A percentile compares a stretch with the other conserved stretches of the same genome.
phyloP scores from a whole-genome alignment of 2,113 vertebrate genomes.

The Poeciliopsis occidentalis region DNA sequence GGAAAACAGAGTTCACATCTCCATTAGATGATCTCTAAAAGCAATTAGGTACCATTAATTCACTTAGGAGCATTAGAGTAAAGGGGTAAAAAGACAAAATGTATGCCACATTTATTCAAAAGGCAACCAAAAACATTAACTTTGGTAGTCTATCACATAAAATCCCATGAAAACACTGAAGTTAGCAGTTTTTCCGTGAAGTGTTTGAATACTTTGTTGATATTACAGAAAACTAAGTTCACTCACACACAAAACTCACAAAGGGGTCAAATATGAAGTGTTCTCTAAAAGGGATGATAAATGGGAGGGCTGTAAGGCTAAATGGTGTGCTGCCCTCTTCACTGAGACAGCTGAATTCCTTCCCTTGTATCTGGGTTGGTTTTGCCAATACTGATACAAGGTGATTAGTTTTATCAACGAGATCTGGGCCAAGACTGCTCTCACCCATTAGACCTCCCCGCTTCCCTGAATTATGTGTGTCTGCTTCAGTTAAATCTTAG shows the following conservation, averaged over 20 bases:
- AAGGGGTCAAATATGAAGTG: not conserved
- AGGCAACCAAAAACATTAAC: too few relatives aligned
- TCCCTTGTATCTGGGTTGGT: not conserved
- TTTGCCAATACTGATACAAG: not conserved
- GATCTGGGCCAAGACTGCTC: not conserved
- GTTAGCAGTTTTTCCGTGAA: not conserved
- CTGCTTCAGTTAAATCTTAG: not conserved
- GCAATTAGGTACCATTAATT: not conserved
- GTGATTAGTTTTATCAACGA: not conserved
- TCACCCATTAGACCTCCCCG: not conserved
- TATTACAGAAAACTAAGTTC: not conserved
- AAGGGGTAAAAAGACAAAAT: not conserved
- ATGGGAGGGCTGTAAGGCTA: not conserved
- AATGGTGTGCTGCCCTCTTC: not conserved
- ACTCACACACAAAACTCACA: not conserved
- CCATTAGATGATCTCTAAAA: not conserved
- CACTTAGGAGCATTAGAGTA: not conserved
- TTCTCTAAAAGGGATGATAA: not conserved
- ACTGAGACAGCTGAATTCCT: not conserved
- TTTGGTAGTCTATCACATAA: too few relatives aligned
- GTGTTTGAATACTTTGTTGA: not conserved
- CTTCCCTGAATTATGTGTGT: not conserved
- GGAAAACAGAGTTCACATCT: not conserved
- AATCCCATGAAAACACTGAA: too few relatives aligned
- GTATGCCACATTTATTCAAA: not conserved